phyloP scores from a whole-genome alignment of 2,113 vertebrate genomes.

The Cebus imitator region DNA sequence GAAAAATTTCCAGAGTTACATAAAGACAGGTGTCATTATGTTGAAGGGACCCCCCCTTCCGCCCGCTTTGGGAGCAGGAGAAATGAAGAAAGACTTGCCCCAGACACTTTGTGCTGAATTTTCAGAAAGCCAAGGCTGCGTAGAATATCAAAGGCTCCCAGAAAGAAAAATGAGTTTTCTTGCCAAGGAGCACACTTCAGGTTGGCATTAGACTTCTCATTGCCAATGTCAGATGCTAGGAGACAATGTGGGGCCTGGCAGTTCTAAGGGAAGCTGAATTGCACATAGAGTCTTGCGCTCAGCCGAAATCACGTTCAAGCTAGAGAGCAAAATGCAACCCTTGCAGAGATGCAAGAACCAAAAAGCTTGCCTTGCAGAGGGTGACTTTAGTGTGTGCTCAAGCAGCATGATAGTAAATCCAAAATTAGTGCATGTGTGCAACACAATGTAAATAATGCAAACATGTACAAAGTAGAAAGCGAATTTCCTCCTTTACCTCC shows the following conservation, averaged over 20 bases:
- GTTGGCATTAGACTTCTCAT: fast-evolving
- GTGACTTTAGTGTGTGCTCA: not conserved
- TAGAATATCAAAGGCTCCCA: not conserved
- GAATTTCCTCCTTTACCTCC: fast-evolving
- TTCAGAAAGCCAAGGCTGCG: not conserved
- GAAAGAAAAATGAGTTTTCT: not conserved
- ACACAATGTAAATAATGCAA: not conserved
- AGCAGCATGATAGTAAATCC: not conserved
- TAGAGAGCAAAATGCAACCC: not conserved
- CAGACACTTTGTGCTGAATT: fast-evolving
- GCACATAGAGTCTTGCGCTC: fast-evolving
- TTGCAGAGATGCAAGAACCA: fast-evolving
- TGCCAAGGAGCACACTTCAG: not conserved
- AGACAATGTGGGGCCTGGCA: not conserved
- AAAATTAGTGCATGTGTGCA: fast-evolving
- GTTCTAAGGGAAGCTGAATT: not conserved
- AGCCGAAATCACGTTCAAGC: fast-evolving
- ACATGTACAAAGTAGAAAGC: too few species aligned
- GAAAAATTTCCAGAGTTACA: not conserved
- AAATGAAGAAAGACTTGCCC: fast-evolving
- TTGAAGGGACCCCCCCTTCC: too few species aligned
- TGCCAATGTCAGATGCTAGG: fast-evolving
- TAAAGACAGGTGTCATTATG: fast-evolving
- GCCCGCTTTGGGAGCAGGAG: not conserved
- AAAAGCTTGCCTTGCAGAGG: not conserved